phyloP scores from a whole-genome alignment of 2,113 vertebrate species.

The Grallaria varia region DNA sequence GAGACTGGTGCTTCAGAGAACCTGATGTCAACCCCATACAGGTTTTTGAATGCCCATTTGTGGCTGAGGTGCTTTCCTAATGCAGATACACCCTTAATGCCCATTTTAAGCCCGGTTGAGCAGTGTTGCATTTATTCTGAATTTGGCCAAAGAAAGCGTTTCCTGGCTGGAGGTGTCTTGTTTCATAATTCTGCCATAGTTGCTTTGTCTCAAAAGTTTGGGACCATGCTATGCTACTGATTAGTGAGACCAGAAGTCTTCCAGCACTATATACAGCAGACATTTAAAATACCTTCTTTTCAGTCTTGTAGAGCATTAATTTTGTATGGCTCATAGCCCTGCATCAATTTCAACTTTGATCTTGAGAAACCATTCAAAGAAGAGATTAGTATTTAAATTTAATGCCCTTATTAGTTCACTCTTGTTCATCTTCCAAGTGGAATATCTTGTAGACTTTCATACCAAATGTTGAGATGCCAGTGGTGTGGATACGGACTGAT shows the following conservation, averaged over 20 bases:
- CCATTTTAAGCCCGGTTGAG: background rate
- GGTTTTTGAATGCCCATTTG: background rate
- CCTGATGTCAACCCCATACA: background rate
- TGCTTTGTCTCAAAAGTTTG: background rate
- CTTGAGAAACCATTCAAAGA: background rate
- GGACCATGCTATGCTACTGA: rapidly evolving
- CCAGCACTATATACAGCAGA: background rate
- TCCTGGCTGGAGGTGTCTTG: background rate
- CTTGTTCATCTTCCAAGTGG: background rate
- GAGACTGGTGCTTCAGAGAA: background rate
- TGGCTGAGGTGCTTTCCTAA: background rate
- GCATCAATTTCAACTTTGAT: background rate
- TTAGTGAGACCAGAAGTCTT: background rate
- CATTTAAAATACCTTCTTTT: background rate
- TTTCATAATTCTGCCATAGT: background rate
- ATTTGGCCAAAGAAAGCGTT: background rate
- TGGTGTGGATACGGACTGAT: background rate
- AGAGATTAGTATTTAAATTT: slow-evolving; percentile 9
- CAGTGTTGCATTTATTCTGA: background rate
- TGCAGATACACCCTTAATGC: background rate
- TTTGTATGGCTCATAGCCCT: background rate
- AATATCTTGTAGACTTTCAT: background rate
- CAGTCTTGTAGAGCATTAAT: background rate
- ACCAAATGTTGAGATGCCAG: background rate
- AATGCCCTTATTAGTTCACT: background rate